These are phyloP conservation scores for Trididemnum nubilum DNA, from an alignment of 23 tunicate genomes.

Conservation along the genomic window DNA sequence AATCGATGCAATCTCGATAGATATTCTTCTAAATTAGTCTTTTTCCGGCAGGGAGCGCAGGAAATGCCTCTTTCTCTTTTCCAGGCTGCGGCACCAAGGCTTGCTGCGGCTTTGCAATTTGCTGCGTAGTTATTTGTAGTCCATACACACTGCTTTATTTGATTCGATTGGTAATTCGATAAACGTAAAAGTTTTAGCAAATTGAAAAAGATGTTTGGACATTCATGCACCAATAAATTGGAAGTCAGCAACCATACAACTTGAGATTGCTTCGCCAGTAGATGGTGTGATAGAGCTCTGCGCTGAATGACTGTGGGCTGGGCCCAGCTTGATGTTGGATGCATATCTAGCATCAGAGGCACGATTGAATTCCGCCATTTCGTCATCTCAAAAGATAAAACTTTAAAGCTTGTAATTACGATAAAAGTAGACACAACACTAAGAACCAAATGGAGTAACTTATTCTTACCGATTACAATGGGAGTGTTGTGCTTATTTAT, in stretches of 20 bases:
- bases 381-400: conserved; percentile 62
- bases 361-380: conserved; percentile 77
- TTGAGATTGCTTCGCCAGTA: conserved; percentile 71
- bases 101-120: conserved; percentile 33
- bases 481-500: neutral
- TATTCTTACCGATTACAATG: neutral
- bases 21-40: conserved; percentile 12
- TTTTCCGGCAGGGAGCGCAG: neutral
- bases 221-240: conserved; percentile 54
- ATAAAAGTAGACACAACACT: conserved; percentile 27
- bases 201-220: conserved; percentile 54
- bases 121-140: neutral
- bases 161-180: conserved; percentile 25
- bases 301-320: conserved; percentile 53
- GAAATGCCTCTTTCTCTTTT: conserved; percentile 52
- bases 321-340: conserved; percentile 52
- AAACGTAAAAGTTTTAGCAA: conserved; percentile 36
- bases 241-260: conserved; percentile 57
- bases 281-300: conserved; percentile 73
- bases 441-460: conserved; percentile 35
- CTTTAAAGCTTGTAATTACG: conserved; percentile 42
- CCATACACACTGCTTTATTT: conserved; percentile 43
- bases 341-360: conserved; percentile 69
- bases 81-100: conserved; percentile 74
- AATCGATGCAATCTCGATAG: conserved; percentile 48